Conservation (phyloP, 2,797 vertebrate species). For the Margarornis squamiger region DNA sequence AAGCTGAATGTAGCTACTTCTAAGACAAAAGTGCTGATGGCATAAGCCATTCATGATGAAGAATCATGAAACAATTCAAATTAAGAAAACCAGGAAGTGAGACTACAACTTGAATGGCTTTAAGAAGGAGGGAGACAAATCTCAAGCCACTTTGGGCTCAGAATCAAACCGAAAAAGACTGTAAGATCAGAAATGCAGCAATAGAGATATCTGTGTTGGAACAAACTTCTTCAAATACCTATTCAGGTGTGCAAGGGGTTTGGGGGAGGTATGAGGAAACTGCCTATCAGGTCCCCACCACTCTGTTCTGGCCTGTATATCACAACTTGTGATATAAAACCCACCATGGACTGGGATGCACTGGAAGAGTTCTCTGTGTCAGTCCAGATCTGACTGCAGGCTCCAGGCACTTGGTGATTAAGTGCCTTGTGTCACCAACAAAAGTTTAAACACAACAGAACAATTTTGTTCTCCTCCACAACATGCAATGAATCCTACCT, state of each 20-base stretch:
- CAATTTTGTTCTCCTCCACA: neutral
- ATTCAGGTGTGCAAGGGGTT: neutral
- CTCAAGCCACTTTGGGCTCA: neutral
- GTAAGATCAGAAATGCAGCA: neutral
- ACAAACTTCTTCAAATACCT: neutral
- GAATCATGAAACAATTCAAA: constrained; percentile 47
- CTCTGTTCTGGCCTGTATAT: neutral
- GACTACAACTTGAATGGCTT: constrained; percentile 46
- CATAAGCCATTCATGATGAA: constrained; percentile 54
- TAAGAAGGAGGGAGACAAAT: constrained; percentile 22
- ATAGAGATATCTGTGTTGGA: neutral
- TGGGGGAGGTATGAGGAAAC: neutral
- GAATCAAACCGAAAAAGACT: neutral
- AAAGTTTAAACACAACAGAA: neutral
- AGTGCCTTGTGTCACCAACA: neutral
- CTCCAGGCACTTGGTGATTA: neutral
- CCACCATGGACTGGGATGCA: neutral
- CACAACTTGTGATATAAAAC: neutral
- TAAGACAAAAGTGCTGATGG: constrained; percentile 45
- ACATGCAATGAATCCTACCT: rapidly evolving
- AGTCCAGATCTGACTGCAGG: neutral
- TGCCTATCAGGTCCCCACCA: neutral
- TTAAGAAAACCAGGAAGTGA: constrained; percentile 51
- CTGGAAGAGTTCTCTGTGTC: neutral
- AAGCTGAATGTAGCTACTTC: constrained; percentile 46